Evolutionary conservation across 2,113 vertebrate species (phyloP), one percentile per base, ranked within the genome.

Genomic region (Embiotoca jacksoni): DNA sequence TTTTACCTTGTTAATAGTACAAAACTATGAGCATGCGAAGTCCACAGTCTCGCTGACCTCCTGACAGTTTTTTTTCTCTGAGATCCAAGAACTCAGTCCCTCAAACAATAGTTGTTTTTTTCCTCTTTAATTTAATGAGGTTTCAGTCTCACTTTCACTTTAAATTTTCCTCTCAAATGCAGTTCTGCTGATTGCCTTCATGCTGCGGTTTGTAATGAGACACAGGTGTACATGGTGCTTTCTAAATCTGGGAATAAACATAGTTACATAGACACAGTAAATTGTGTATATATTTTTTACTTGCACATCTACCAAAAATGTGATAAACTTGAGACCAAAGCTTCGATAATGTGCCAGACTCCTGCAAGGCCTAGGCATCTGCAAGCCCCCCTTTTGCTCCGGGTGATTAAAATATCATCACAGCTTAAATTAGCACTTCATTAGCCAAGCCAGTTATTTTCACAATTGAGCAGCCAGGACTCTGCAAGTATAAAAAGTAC

Each of bases 351-450:
- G 54, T 52, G 31, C 36, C 74, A 13, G 80, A 80, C 72, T 74
- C 68, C 85, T 72, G 66, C 76, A 61, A 67, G 53, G 72, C 72
- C 54, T 47, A 62, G 41, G 67, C 74, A 78, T 83, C 52, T 65
- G 53, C 37, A 36, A n/a, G 62, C 41, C 56, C 72, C 63, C 23
- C 72, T 75, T 82, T 59, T 63, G 56, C 54, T 55, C 7, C n/a
- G 57, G 75, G 66, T 84, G 74, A 84, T 88, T 91, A 90, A 91
- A 88, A 88, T 77, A 81, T 81, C 79, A 90, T 86, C 79, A 86
- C 65, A 58, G 60, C 47, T 66, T 72, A 80, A 84, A 88, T 92
- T 75, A 85, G 47, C 36, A 84, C 63, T 80, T 86, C 75, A 83
- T 85, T 85, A 81, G 71, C 15, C 82, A 78, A 83, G 56, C 15